Base-by-base conservation (phyloP, 2,797 vertebrate species). In the Sebastes trivittatus region DNA sequence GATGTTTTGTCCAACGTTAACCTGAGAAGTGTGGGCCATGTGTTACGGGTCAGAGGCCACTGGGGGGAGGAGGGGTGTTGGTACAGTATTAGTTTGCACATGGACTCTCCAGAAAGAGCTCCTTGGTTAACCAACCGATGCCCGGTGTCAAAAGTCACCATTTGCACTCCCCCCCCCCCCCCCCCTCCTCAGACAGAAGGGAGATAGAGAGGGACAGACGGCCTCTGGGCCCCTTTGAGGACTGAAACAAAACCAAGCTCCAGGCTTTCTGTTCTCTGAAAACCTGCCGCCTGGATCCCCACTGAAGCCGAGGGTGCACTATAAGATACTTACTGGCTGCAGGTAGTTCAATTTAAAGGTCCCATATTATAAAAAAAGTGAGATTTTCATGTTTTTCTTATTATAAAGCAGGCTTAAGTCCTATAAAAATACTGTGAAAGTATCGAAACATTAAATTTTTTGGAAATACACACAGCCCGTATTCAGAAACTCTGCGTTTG, bases 111-210 rank as follows among this genome's bases (percentile, higher is more conserved):
- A 85, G 70, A 80, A 72, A 75, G 75, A 73, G 73, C 25, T 62
- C 30, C 77, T 80, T 80, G 71, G 82, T 89, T 76, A 87, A 84
- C 77, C 75, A 90, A 82, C 89, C 92, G 93, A 92, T 92, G 90
- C 89, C 84, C 3, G 23, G 61, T 91, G 90, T 91, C 91, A 91
- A 83, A 93, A 90, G 84, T 89, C 90, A 89, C 72, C 3, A 10
- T 2, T 18, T 27, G 7, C 38, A 72, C 66, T 61, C 34, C 74
- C 60, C 30, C 0, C 56, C 74, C 66, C 64, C 34, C 74, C 60
- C 30, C 0, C 56, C 0, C 69, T 55, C 34, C 38, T 29, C 55
- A 78, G 77, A 89, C 88, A 93, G 88, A 91, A 84, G 81, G 88
- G 77, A 88, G 87, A 89, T 88, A 30, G 84, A 75, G 78, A 87